A percentile compares a stretch with the other conserved stretches of the same genome.
These are phyloP conservation scores for Anisognathus igniventris DNA, from an alignment of 2,797 vertebrate species.

Conservation along the genomic window DNA sequence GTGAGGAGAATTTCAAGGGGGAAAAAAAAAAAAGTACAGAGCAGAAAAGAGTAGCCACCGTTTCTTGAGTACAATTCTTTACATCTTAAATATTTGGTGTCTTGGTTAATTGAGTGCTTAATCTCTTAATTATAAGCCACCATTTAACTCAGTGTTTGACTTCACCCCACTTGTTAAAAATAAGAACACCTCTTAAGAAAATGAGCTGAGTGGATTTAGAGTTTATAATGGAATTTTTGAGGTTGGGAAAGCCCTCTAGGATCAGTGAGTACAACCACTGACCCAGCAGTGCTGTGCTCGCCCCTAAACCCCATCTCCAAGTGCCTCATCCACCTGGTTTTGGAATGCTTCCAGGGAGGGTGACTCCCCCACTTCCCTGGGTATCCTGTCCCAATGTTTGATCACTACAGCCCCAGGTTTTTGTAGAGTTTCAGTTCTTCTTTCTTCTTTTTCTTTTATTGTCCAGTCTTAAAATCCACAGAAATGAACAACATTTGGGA, in stretches of 20 bases:
- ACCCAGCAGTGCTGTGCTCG: rapidly evolving
- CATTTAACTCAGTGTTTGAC: neutral
- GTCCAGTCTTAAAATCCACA: neutral
- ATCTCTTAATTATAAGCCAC: neutral
- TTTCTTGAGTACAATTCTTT: neutral
- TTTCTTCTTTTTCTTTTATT: neutral
- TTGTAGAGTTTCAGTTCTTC: neutral
- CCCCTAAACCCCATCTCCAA: rapidly evolving
- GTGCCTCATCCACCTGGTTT: rapidly evolving
- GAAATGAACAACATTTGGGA: neutral
- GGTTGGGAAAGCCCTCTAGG: neutral
- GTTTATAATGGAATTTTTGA: neutral
- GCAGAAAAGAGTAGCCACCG: neutral
- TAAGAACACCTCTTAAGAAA: neutral
- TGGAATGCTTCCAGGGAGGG: neutral
- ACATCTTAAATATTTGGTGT: neutral
- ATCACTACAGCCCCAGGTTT: neutral
- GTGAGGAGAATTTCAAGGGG: neutral
- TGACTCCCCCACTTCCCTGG: neutral
- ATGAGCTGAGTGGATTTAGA: neutral
- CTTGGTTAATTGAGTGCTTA: neutral
- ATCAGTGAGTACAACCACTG: neutral
- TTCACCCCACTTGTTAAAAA: neutral
- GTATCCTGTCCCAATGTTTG: neutral
- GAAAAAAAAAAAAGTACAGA: neutral